Base-by-base conservation (phyloP, 1,140 invertebrate genomes). In the Apocrypta bakeri region DNA sequence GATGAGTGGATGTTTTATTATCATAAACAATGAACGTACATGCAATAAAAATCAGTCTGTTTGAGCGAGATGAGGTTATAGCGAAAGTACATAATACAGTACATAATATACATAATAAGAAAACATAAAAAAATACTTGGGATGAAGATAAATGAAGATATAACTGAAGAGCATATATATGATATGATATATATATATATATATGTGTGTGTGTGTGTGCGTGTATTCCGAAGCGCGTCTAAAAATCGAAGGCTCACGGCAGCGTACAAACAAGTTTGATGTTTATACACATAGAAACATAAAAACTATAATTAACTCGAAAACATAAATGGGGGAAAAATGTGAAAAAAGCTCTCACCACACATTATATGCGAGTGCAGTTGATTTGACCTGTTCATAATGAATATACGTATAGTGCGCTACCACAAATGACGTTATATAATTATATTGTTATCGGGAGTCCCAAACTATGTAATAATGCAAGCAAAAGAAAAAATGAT, bases 191-290 rank as follows among this genome's bases (percentile, higher is more conserved):
- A n/a, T n/a, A n/a, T n/a, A n/a, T n/a, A n/a, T n/a, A n/a, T n/a
- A n/a, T n/a, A n/a, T n/a, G n/a, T n/a, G n/a, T n/a, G n/a, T n/a
- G n/a, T n/a, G n/a, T n/a, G n/a, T n/a, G n/a, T n/a, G n/a, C n/a
- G n/a, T n/a, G n/a, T n/a, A n/a, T 74, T 75, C n/a, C 27, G 48
- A 63, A 31, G 31, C 42, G 64, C 66, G 73, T 75, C 48, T 71
- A 33, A 84, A 84, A 80, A 84, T 84, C 86, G 85, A 87, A 87
- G 85, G 85, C 86, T 87, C 85, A 86, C 85, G 85, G 86, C 85
- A 85, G 85, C 85, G 85, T 86, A 86, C 85, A 85, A 86, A 85
- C 84, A 82, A 86, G 69, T 87, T 86, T 85, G 73, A 85, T 85
- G 84, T 85, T 85, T 84, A 83, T 73, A 83, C 42, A 81, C 73